Conservation (phyloP, 1,140 invertebrate genomes). For the Neodiprion fabricii region DNA sequence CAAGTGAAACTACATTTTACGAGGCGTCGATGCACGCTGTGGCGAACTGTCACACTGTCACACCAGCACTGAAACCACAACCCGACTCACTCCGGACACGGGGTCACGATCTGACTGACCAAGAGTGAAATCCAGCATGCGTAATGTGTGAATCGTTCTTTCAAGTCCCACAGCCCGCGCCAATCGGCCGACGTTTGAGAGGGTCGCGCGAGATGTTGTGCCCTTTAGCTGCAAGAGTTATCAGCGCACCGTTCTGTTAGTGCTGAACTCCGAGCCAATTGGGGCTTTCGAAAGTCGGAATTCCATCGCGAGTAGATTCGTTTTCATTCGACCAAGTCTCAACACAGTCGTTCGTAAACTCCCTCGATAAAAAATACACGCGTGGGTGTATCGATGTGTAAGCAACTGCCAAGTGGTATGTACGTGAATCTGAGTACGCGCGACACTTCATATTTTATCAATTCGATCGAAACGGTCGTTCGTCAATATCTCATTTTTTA, state of each 20-base stretch:
- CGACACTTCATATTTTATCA: not conserved
- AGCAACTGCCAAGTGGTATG: not conserved
- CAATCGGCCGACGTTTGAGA: not conserved
- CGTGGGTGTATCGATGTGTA: not conserved
- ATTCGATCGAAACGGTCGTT: not conserved
- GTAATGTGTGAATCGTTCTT: not conserved
- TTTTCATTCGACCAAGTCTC: not conserved
- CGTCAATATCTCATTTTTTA: not conserved
- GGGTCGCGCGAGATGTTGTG: constrained; percentile 6
- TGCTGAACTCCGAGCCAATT: not conserved
- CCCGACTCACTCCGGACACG: not conserved
- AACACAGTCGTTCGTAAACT: not conserved
- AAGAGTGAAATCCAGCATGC: not conserved
- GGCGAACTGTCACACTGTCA: not conserved
- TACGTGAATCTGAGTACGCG: not conserved
- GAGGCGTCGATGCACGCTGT: not conserved
- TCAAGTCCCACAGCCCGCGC: not conserved
- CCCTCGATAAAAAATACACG: not conserved
- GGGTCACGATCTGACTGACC: not conserved
- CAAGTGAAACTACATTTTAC: not conserved
- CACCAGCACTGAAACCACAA: not conserved
- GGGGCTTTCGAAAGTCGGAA: not conserved
- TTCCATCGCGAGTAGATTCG: not conserved
- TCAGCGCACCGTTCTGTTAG: not conserved
- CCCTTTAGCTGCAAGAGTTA: not conserved